phyloP scores from a whole-genome alignment of 2,113 vertebrate species.

The Pteruthius melanotis region DNA sequence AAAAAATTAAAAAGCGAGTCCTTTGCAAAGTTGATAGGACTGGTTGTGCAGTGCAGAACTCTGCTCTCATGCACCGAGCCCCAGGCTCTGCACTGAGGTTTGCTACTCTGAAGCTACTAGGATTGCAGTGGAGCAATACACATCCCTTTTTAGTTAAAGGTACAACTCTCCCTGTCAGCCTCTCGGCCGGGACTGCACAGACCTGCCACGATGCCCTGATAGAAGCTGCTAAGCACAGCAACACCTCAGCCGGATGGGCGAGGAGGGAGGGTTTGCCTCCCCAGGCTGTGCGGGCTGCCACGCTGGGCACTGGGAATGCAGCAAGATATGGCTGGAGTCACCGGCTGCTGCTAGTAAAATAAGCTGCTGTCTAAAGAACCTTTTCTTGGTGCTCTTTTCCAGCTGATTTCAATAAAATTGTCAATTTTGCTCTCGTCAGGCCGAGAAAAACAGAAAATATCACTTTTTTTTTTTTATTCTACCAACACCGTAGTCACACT shows the following conservation, averaged over 20 bases:
- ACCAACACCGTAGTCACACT: fast-evolving
- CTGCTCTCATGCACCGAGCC: not conserved
- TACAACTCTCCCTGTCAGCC: not conserved
- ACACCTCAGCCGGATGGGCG: not conserved
- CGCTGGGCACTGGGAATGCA: conserved; percentile 42
- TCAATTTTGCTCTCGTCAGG: not conserved
- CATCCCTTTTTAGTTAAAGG: not conserved
- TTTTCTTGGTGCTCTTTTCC: not conserved
- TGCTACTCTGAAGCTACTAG: not conserved
- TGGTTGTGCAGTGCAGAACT: not conserved
- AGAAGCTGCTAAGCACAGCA: not conserved
- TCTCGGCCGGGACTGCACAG: not conserved
- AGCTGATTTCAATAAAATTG: not conserved
- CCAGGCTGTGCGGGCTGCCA: conserved; percentile 13
- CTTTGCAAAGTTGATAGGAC: not conserved
- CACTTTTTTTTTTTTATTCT: not conserved
- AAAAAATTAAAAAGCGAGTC: not conserved
- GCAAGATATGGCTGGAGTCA: conserved; percentile 41
- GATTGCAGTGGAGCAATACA: not conserved
- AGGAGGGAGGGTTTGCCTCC: not conserved
- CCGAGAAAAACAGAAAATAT: not conserved
- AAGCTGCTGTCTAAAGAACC: not conserved
- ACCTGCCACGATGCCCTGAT: not conserved
- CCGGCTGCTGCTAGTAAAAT: not conserved
- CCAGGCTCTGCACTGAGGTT: not conserved